Conservation (phyloP, 2,113 vertebrate genomes). For the Rana temporaria region DNA sequence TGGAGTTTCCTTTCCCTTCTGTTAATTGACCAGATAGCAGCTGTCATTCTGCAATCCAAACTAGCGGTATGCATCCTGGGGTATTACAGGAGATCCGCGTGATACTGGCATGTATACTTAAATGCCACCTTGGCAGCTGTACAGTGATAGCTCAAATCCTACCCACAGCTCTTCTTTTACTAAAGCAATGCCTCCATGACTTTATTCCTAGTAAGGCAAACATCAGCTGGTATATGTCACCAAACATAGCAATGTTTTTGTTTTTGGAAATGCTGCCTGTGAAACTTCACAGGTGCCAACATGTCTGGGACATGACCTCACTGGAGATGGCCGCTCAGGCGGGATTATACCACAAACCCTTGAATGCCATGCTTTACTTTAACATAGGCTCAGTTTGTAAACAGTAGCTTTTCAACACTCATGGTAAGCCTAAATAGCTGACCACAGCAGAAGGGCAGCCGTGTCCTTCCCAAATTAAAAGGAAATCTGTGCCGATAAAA, state of each 20-base stretch:
- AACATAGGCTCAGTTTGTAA: neutral
- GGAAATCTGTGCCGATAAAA: too few relatives aligned
- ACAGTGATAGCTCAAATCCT: slow-evolving; percentile 30
- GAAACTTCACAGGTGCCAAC: slow-evolving; percentile 8
- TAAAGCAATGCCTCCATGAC: slow-evolving; percentile 39
- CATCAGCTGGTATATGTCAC: slow-evolving; percentile 28
- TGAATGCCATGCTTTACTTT: neutral
- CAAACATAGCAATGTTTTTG: slow-evolving; percentile 39
- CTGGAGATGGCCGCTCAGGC: neutral
- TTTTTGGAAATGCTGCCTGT: slow-evolving; percentile 32
- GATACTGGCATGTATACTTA: slow-evolving; percentile 25
- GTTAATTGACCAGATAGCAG: neutral
- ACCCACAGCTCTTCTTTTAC: slow-evolving; percentile 36
- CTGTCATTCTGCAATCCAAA: slow-evolving; percentile 24
- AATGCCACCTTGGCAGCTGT: slow-evolving; percentile 46
- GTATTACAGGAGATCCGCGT: slow-evolving; percentile 18
- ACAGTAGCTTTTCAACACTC: slow-evolving; percentile 11
- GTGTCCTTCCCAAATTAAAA: too few relatives aligned
- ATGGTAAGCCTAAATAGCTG: neutral
- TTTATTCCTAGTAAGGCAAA: slow-evolving; percentile 25
- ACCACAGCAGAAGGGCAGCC: neutral
- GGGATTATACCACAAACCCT: slow-evolving; percentile 1
- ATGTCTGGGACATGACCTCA: slow-evolving; percentile 45
- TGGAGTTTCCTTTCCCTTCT: neutral
- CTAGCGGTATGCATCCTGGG: neutral